Evolutionary conservation across 1,140 invertebrate genomes (phyloP), one percentile per base, ranked within the genome.

Genomic region (Cotesia typhae): DNA sequence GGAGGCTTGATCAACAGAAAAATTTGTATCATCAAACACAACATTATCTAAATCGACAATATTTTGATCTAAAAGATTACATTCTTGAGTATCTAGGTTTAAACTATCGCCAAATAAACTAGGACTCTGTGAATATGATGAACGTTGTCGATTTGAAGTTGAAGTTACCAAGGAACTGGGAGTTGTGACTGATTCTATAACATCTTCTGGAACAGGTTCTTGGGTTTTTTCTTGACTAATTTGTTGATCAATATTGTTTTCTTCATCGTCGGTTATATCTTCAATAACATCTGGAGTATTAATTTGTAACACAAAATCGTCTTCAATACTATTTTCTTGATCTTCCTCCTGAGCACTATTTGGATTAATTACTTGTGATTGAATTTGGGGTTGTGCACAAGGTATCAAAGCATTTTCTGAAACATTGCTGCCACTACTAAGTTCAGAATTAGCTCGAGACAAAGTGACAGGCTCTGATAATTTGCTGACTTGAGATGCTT

Each of bases 21-120:
- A 41, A 64, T 66, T 71, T 7, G 64, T 72, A 20, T 78, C 77
- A 52, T 82, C 81, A 20, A 81, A 80, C 28, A 76, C 78, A 20
- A 77, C 72, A 4, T 79, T 66, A 61, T 78, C 72, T 1, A 76
- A 77, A 60, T 81, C 82, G 4, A 83, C 67, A 1, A 85, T 71
- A 78, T 87, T 87, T 76, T 85, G 77, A 6, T 87, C 85, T 10
- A 87, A 77, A 28, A 83, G 71, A 63, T 83, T 80, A 36, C 74
- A 84, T 37, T 85, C 79, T 67, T 85, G 84, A 3, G 78, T 80
- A 66, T 88, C 85, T 0, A 87, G 55, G 67, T 81, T 80, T 12
- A 85, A 79, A 74, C 81, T 86, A 41, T 86, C 84, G 7, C 78
- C 81, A 36, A 87, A 87, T 36, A 87, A 41, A 74, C 77, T 83